Percentiles rank a stretch among this genome's conserved stretches.
phyloP scores from a whole-genome alignment of 2,888 invertebrate genomes.

The Eupelmus urozonus region DNA sequence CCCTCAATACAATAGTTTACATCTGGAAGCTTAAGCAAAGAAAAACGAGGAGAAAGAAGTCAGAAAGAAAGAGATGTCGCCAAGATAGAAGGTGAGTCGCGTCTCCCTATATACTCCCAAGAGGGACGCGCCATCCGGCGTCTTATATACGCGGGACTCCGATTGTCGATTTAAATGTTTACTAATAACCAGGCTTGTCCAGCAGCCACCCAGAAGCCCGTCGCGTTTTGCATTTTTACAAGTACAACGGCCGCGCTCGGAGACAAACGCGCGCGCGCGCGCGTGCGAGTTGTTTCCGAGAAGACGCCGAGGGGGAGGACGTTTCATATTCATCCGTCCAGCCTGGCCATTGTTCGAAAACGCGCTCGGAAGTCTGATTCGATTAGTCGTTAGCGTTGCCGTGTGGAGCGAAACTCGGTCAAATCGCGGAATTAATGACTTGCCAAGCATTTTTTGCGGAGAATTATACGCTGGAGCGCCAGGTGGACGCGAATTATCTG shows the following conservation, averaged over 20 bases:
- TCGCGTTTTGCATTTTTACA: constrained; percentile 76
- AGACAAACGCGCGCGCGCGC: neutral
- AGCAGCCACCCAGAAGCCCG: constrained; percentile 77
- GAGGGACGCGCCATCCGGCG: neutral
- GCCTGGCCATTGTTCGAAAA: constrained; percentile 52
- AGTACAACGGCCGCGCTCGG: constrained; percentile 66
- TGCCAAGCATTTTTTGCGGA: no score
- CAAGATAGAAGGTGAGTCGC: constrained; percentile 43
- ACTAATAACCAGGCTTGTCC: constrained; percentile 77
- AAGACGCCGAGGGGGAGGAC: no score
- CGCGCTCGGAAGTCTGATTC: constrained; percentile 47
- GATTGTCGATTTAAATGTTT: constrained; percentile 78
- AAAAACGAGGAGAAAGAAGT: neutral
- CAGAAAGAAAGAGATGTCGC: constrained; percentile 14
- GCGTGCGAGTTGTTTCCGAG: constrained; percentile 66
- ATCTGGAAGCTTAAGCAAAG: neutral
- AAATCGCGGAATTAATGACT: constrained; percentile 39
- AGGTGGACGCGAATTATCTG: no score
- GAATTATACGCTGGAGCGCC: no score
- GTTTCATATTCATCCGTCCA: constrained; percentile 74
- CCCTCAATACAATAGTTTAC: no score
- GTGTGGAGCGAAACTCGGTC: constrained; percentile 51
- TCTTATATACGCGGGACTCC: constrained; percentile 43
- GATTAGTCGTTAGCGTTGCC: constrained; percentile 54
- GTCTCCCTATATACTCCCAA: neutral